Percentiles rank a stretch among this genome's conserved stretches.
Conservation (phyloP, 2,888 invertebrate species). For the Abrostola triplasia region DNA sequence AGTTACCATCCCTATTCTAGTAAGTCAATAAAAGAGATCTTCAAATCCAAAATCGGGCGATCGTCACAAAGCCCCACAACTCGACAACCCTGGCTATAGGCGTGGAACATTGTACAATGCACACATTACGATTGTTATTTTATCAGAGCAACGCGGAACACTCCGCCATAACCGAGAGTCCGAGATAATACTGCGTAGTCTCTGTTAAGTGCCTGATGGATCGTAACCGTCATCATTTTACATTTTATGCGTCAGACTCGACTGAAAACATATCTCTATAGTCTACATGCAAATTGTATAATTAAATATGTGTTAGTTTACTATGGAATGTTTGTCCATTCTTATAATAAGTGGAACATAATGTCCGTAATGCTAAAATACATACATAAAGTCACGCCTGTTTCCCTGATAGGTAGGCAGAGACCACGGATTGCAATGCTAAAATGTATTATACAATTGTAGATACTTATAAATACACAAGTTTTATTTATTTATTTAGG, state of each 20-base stretch:
- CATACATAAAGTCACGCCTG: no score
- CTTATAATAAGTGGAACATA: not conserved
- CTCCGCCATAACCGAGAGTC: slow-evolving; percentile 4
- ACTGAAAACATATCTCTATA: slow-evolving; percentile 4
- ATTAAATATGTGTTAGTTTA: not conserved
- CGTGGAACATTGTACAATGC: slow-evolving; percentile 23
- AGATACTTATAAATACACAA: no score
- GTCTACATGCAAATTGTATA: not conserved
- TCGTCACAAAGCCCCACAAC: not conserved
- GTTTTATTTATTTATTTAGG: no score
- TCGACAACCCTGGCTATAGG: slow-evolving; percentile 35
- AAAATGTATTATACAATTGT: no score
- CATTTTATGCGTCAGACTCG: not conserved
- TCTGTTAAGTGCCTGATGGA: slow-evolving; percentile 16
- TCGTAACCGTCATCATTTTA: slow-evolving; percentile 3
- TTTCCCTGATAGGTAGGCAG: no score
- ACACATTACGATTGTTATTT: slow-evolving; percentile 44
- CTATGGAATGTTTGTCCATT: no score
- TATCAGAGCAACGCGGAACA: slow-evolving; percentile 49
- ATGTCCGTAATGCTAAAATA: no score
- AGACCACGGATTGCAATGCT: no score
- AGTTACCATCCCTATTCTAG: no score
- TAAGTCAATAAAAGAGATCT: no score
- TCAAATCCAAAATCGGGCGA: no score
- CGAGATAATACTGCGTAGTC: not conserved